Evolutionary conservation across 2,888 invertebrate genomes (phyloP).

Genomic region (Drosophila paranaensis): DNA sequence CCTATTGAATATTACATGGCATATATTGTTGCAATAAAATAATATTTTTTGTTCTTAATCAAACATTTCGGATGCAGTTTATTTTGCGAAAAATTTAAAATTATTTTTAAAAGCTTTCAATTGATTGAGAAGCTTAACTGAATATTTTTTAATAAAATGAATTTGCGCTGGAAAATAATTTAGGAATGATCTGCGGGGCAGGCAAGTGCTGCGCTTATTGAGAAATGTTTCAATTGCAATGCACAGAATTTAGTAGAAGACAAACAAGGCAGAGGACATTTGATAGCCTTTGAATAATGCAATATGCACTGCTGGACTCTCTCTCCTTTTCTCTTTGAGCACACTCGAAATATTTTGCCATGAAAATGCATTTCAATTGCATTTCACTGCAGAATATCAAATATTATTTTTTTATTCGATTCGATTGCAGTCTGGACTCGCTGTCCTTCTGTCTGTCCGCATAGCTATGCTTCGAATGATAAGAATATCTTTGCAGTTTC

Average conservation of each 20-base stretch:
- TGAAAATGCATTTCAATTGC: slow-evolving; percentile 41
- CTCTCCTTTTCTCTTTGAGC: not conserved
- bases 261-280: slow-evolving; percentile 15
- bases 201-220: not conserved
- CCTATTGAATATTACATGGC: slow-evolving; percentile 1
- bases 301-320: not conserved
- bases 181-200: slow-evolving; percentile 5
- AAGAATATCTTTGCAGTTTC: slow-evolving; percentile 55
- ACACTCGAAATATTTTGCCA: slow-evolving; percentile 25
- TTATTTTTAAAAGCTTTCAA: not conserved
- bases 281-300: slow-evolving; percentile 16
- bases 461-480: slow-evolving; percentile 7
- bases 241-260: not conserved
- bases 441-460: slow-evolving; percentile 1
- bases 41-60: not conserved
- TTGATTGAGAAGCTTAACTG: not conserved
- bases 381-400: slow-evolving; percentile 27
- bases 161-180: slow-evolving; percentile 1
- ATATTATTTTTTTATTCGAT: slow-evolving; percentile 29
- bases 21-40: not conserved
- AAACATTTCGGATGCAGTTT: slow-evolving; percentile 1
- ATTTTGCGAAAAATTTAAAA: slow-evolving; percentile 3
- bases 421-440: slow-evolving; percentile 4
- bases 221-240: slow-evolving; percentile 16
- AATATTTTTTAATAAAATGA: slow-evolving; percentile 1